Evolutionary conservation across 2,888 invertebrate species (phyloP), one percentile per base, ranked within the genome.

Genomic region (Strigamia crassipes): DNA sequence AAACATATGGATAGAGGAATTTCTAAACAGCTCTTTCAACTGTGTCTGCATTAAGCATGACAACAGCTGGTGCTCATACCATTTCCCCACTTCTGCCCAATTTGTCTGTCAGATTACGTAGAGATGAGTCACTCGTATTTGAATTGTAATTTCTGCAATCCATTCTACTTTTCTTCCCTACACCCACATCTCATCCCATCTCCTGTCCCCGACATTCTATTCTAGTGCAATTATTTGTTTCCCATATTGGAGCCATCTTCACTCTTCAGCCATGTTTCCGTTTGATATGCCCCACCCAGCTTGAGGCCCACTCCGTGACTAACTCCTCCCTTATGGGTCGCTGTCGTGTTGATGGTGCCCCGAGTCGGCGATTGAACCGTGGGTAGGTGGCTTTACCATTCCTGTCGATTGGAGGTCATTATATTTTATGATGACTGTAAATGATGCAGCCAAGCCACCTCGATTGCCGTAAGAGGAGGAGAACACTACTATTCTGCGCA

Each of bases 261-360:
- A 31, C 23, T 66, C 66, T 23, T n/a, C 66, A 31, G 66, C 15
- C 66, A 27, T 66, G 66, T 66, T 66, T 66, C 27, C 66, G 27
- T 27, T 66, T 66, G 27, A 66, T 66, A 15, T 23, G 66, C 66
- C 31, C 66, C 66, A 66, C 66, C 66, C 66, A 5, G 31, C 66
- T 27, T 13, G 31, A 10, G 31, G 23, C 66, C 66, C 66, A 10
- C 66, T 66, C 27, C 66, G 66, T 66, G 66, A 66, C 66, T 66
- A 66, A 66, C 66, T 66, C 66, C 66, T 66, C 66, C 66, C 66
- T 66, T 15, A 23, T 66, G 66, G 66, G 66, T 66, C 66, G 66
- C 66, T 66, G 66, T 66, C 66, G 66, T 66, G 66, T 66, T 66
- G 66, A 66, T 66, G 66, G 66, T 12, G 66, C 66, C 66, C 66